A percentile compares a stretch with the other conserved stretches of the same genome.
Conservation (phyloP, 2,113 vertebrate species). For the Geococcyx californianus region DNA sequence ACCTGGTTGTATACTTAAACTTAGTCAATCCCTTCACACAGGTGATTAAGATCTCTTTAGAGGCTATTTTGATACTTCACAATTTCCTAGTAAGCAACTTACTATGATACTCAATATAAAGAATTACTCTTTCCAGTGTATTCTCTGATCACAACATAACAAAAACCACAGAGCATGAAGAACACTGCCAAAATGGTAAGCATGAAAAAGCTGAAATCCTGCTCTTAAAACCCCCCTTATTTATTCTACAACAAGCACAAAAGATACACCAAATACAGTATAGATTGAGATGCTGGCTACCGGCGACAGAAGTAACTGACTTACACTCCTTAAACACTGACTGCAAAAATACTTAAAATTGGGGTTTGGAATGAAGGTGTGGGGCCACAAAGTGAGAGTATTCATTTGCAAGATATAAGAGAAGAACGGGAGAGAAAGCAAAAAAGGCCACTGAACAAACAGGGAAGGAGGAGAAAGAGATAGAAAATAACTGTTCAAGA, state of each 20-base stretch:
- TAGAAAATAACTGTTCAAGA: neutral
- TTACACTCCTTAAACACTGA: neutral
- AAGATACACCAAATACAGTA: neutral
- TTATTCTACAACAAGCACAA: neutral
- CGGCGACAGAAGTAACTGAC: neutral
- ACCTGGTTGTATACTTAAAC: conserved; percentile 66
- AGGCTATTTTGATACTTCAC: conserved; percentile 44
- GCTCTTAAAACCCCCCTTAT: neutral
- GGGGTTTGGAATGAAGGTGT: neutral
- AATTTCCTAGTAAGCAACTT: conserved; percentile 57
- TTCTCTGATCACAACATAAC: neutral
- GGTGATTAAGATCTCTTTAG: conserved; percentile 72
- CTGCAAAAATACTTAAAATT: neutral
- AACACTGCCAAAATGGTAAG: neutral
- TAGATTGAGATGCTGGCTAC: neutral
- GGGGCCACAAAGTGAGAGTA: neutral
- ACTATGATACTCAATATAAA: neutral
- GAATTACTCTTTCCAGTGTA: neutral
- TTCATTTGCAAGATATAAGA: neutral
- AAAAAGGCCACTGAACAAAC: neutral
- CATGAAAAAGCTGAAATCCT: neutral
- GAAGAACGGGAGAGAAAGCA: neutral
- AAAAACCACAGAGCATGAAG: neutral
- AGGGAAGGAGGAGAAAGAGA: neutral
- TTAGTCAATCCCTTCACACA: conserved; percentile 62